Base-by-base conservation (phyloP, 2,888 invertebrate genomes). In the Trilocha varians region DNA sequence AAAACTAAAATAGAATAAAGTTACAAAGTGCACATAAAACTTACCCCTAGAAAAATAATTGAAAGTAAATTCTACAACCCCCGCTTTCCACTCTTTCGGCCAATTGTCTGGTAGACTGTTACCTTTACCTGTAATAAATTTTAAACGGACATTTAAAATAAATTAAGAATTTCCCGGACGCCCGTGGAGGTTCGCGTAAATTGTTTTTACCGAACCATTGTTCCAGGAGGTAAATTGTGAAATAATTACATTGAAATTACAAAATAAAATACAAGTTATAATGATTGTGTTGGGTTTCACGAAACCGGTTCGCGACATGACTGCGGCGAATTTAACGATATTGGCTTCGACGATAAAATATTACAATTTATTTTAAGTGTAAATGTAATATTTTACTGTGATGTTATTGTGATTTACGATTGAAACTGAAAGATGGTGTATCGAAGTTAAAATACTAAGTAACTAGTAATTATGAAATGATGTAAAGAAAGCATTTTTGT, bases 31-130 rank as follows among this genome's bases (percentile, higher is more conserved):
- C n/a, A 25, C 11, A 3, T 9, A 35, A 13, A 44, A 69, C 78
- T 71, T 51, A 79, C 79, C 65, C 38, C 63, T 46, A 13, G 71
- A 56, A 53, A 61, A 79, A 49, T 69, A 73, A 58, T 79, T 69
- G 37, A 63, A 73, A 8, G 56, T 62, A 36, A 57, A 78, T 5
- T 76, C 77, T 49, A 79, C 71, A 8, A 38, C 47, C 0, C 76
- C 76, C 1, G 51, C 43, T 16, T 43, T 58, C 78, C 78, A 79
- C 1, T 62, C 47, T 42, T 62, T 60, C 2, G 76, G 77, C 76
- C 77, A 79, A 47, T 59, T 55, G 16, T 1, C 0, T 0, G 75
- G 72, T 25, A 70, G 38, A 35, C 41, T 16, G 13, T 18, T 40
- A 36, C 38, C 18, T 5, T 38, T 43, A 43, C 3, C 61, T 61